Evolutionary conservation across 2,888 invertebrate genomes (phyloP).

Genomic region (Scaptomyza cyrtandrae): DNA sequence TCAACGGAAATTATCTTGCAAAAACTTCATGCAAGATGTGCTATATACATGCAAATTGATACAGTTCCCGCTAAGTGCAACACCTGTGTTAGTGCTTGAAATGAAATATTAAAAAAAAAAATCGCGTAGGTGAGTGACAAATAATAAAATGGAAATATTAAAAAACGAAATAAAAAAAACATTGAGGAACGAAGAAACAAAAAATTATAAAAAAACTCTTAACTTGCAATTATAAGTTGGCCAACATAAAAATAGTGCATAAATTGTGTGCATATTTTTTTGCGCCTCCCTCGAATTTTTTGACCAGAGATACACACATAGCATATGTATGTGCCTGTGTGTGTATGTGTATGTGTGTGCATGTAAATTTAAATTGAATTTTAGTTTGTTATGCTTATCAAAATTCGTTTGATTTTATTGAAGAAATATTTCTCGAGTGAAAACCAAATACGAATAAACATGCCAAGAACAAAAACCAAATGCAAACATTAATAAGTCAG

Average conservation of each 20-base stretch:
- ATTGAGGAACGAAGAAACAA: too few relatives aligned
- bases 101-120: neutral
- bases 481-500: constrained; percentile 1
- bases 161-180: neutral
- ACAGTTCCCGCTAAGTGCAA: neutral
- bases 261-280: neutral
- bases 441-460: neutral
- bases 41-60: neutral
- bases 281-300: neutral
- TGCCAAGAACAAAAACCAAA: neutral
- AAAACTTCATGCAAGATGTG: constrained; percentile 7
- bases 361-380: neutral
- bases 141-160: neutral
- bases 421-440: neutral
- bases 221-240: too few relatives aligned
- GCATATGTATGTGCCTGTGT: neutral
- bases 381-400: neutral
- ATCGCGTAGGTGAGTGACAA: neutral
- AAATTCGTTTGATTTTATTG: neutral
- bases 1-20: neutral
- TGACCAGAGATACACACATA: neutral
- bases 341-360: neutral
- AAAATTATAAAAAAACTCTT: neutral
- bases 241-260: neutral
- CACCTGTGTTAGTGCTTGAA: too few relatives aligned